Evolutionary conservation across 2,888 invertebrate species (phyloP).

Genomic region (Stenchaetothrips biformis): DNA sequence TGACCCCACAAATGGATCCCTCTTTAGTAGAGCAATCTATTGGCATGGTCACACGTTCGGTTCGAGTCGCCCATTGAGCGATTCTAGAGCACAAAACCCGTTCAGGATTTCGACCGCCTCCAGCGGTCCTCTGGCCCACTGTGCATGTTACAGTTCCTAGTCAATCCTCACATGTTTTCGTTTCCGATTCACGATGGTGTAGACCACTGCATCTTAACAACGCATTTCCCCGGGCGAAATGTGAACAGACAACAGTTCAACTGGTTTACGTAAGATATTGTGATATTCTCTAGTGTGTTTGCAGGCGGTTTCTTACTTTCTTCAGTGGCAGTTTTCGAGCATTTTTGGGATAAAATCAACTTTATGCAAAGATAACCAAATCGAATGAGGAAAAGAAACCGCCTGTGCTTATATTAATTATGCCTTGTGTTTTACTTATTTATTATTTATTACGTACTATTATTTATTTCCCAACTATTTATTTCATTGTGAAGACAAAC

Average conservation of each 20-base stretch:
- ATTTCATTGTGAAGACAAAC: not conserved
- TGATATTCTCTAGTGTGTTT: conserved; percentile 10
- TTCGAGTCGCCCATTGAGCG: too few relatives aligned
- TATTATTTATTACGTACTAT: not conserved
- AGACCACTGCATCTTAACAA: too few relatives aligned
- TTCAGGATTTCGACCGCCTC: too few relatives aligned
- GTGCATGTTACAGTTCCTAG: conserved; percentile 15
- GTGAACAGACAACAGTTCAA: not conserved
- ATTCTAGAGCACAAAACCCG: too few relatives aligned
- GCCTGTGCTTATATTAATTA: not conserved
- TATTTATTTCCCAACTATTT: not conserved
- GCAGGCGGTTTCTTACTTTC: not conserved
- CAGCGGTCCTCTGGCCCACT: too few relatives aligned
- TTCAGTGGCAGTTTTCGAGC: not conserved
- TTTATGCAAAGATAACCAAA: not conserved
- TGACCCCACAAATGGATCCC: too few relatives aligned
- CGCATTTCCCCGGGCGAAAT: not conserved
- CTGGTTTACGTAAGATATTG: conserved; percentile 6
- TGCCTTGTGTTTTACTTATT: not conserved
- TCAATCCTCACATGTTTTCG: not conserved
- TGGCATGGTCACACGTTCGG: too few relatives aligned
- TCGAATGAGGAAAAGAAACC: too few relatives aligned
- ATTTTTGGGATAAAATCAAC: not conserved
- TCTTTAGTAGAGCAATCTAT: too few relatives aligned
- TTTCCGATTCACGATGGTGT: not conserved